Base-by-base conservation (phyloP, 2,797 vertebrate genomes). In the Molossus alvarezi region DNA sequence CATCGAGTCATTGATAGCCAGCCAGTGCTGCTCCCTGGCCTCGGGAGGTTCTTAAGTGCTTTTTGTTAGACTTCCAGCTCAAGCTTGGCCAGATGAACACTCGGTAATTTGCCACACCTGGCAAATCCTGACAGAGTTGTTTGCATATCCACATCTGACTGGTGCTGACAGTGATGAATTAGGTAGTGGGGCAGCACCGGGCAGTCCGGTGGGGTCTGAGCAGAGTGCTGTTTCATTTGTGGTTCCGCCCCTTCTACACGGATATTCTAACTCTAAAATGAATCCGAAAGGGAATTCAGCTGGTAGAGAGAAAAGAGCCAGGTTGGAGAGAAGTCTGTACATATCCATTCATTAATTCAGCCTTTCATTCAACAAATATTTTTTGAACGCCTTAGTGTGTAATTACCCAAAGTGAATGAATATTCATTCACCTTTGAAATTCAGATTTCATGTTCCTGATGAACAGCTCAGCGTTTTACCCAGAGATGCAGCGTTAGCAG, bases 361-460 rank as follows among this genome's bases (percentile, higher is more conserved):
- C 41, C 94, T 95, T 95, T 87, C 96, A 96, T 97, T 98, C 95
- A 97, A 82, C 91, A 97, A 95, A 91, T 95, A 86, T 71, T 95
- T 96, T 95, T 83, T 93, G 95, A 97, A 95, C 73, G 73, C 93
- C 93, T 96, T 90, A 81, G 94, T 83, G 65, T 95, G 57, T 91
- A 97, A 97, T 97, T 98, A 95, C 88, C 88, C 93, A 62, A 87
- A 91, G 58, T 80, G 60, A 96, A 96, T 97, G 96, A 97, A 97
- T 97, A 97, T 97, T 97, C 96, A 96, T 97, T 95, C 90, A 13
- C 92, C 92, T 97, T 97, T 97, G 96, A 96, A 97, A 97, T 97
- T 97, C 95, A 97, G 85, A 97, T 97, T 95, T 57, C 57, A 81
- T 93, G 95, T 96, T 89, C 85, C 94, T 97, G 97, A 94, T 94